These are phyloP conservation scores for Herminia tarsipennalis DNA, from an alignment of 2,888 invertebrate genomes.

Conservation along the genomic window DNA sequence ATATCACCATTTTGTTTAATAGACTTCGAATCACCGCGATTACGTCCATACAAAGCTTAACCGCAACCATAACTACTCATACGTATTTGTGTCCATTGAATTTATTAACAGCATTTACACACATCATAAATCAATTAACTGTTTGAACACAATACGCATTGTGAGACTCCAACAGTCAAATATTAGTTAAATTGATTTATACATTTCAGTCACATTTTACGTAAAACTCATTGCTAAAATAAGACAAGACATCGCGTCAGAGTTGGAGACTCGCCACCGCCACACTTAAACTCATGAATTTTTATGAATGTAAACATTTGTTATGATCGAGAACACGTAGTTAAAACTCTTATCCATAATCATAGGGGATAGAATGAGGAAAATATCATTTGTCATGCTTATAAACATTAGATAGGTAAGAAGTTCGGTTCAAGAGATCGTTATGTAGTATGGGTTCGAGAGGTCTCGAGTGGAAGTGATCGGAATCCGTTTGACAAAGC, in stretches of 20 bases:
- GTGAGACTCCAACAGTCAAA: too few relatives aligned
- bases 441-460: conserved; percentile 26
- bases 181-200: too few relatives aligned
- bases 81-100: too few relatives aligned
- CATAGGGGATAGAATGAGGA: conserved; percentile 41
- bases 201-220: too few relatives aligned
- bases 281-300: conserved; percentile 36
- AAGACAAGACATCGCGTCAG: conserved; percentile 24
- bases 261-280: conserved; percentile 16
- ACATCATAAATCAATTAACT: too few relatives aligned
- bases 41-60: too few relatives aligned
- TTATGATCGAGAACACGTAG: conserved; percentile 36
- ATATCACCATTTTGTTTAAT: conserved; percentile 43
- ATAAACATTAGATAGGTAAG: conserved; percentile 38
- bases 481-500: conserved; percentile 18
- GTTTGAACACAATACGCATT: too few relatives aligned
- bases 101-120: too few relatives aligned
- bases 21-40: conserved; percentile 29
- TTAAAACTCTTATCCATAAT: conserved; percentile 47
- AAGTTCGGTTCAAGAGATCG: conserved; percentile 26
- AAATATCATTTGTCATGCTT: conserved; percentile 44
- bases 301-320: conserved; percentile 46
- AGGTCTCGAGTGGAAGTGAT: conserved; percentile 20
- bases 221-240: too few relatives aligned
- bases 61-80: too few relatives aligned